These are phyloP conservation scores for Zaprionus capensis DNA, from an alignment of 1,140 invertebrate genomes.

Conservation along the genomic window DNA sequence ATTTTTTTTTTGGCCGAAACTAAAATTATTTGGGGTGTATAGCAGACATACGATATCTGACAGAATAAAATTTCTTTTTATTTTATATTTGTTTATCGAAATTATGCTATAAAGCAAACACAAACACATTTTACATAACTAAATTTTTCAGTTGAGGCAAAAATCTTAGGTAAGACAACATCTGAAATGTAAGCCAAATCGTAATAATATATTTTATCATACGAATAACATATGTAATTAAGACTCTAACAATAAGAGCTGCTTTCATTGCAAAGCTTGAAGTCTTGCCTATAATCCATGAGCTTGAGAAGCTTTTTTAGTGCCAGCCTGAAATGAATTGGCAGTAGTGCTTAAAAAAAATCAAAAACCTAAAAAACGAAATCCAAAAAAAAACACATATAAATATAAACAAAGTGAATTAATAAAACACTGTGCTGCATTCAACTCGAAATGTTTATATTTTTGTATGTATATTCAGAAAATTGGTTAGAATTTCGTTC, in stretches of 20 bases:
- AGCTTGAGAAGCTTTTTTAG: constrained; percentile 70
- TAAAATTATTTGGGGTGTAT: background rate
- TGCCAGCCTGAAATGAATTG: constrained; percentile 62
- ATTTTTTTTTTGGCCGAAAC: background rate
- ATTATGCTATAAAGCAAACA: constrained; percentile 4
- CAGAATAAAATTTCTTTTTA: background rate
- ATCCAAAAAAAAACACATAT: constrained; percentile 27
- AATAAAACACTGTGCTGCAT: constrained; percentile 56
- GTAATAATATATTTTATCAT: constrained; percentile 16
- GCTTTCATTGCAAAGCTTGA: constrained; percentile 68
- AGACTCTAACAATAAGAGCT: constrained; percentile 38
- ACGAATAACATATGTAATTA: constrained; percentile 21
- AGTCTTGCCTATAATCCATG: constrained; percentile 62
- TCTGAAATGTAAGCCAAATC: constrained; percentile 43
- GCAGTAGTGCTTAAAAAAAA: constrained; percentile 66
- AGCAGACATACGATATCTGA: background rate
- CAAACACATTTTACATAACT: constrained; percentile 31
- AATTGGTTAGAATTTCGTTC: constrained; percentile 84
- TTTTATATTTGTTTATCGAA: constrained; percentile 7
- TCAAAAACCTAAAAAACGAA: constrained; percentile 26
- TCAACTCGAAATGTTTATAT: constrained; percentile 64
- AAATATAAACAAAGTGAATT: constrained; percentile 43
- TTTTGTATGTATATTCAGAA: constrained; percentile 60
- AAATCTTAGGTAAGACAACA: constrained; percentile 41
- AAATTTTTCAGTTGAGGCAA: constrained; percentile 41